Percentiles rank a stretch among this genome's conserved stretches.
Evolutionary conservation across 1,140 invertebrate species (phyloP).

Genomic region (Sycophila sp.): DNA sequence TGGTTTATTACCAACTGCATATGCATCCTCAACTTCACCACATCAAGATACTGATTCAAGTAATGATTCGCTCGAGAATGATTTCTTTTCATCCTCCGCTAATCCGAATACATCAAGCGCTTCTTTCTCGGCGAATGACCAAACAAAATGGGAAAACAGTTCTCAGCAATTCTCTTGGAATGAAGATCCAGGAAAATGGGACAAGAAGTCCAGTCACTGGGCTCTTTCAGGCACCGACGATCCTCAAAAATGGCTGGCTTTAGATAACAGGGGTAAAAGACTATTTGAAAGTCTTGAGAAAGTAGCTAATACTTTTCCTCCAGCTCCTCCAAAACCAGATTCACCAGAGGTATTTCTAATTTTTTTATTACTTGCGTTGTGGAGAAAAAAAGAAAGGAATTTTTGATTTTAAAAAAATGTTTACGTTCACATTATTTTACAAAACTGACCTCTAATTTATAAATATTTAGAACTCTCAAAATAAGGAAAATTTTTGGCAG

Average conservation of each 20-base stretch:
- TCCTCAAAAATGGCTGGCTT: slow-evolving; percentile 45
- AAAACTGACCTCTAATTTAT: neutral
- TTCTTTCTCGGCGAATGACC: slow-evolving; percentile 43
- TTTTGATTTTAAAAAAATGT: neutral
- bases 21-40: slow-evolving; percentile 42
- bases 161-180: slow-evolving; percentile 48
- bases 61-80: slow-evolving; percentile 58
- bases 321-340: slow-evolving; percentile 54
- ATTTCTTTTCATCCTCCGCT: slow-evolving; percentile 47
- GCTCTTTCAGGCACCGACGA: slow-evolving; percentile 38
- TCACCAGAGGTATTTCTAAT: slow-evolving; percentile 47
- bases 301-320: slow-evolving; percentile 45
- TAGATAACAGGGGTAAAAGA: slow-evolving; percentile 47
- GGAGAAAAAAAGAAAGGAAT: too few relatives aligned
- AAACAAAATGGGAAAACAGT: slow-evolving; percentile 46
- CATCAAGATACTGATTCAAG: slow-evolving; percentile 59
- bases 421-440: slow-evolving; percentile 16
- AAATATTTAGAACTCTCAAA: slow-evolving; percentile 22
- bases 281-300: slow-evolving; percentile 52
- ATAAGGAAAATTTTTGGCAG: slow-evolving; percentile 50
- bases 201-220: slow-evolving; percentile 51
- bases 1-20: slow-evolving; percentile 54
- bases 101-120: slow-evolving; percentile 43
- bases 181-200: slow-evolving; percentile 42
- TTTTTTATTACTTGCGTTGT: too few relatives aligned